A percentile compares a stretch with the other conserved stretches of the same genome.
These are phyloP conservation scores for Helleia helle DNA, from an alignment of 2,888 invertebrate species.

Conservation along the genomic window DNA sequence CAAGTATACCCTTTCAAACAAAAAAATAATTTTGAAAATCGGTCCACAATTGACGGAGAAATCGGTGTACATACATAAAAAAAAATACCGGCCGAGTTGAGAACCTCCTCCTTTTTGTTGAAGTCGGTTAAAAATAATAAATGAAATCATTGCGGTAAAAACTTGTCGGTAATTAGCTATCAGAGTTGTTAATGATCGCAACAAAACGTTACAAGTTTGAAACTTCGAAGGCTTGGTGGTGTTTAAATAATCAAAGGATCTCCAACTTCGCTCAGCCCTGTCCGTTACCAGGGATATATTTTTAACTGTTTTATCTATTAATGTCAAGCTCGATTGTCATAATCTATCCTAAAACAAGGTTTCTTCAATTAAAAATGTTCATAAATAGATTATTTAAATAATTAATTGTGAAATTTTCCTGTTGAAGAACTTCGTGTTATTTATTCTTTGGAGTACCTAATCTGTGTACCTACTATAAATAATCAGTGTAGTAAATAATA, in stretches of 20 bases:
- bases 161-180: no score
- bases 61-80: no score
- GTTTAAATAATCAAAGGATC: background rate
- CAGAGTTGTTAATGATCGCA: no score
- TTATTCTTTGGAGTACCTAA: constrained; percentile 1
- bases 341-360: constrained; percentile 52
- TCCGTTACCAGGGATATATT: constrained; percentile 39
- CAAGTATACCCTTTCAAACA: no score
- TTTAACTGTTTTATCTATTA: constrained; percentile 29
- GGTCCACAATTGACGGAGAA: no score
- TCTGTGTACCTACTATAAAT: no score
- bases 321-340: constrained; percentile 45
- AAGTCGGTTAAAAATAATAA: no score
- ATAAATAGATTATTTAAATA: constrained; percentile 36
- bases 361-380: constrained; percentile 53
- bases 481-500: no score
- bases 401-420: constrained; percentile 36
- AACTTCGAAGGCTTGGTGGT: background rate
- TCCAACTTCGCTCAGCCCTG: constrained; percentile 31
- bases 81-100: no score
- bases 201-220: background rate
- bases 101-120: no score
- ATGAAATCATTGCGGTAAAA: no score
- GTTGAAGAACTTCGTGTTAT: constrained; percentile 16
- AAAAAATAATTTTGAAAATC: no score